Evolutionary conservation across 2,797 vertebrate species (phyloP).

Genomic region (Argyrosomus regius): DNA sequence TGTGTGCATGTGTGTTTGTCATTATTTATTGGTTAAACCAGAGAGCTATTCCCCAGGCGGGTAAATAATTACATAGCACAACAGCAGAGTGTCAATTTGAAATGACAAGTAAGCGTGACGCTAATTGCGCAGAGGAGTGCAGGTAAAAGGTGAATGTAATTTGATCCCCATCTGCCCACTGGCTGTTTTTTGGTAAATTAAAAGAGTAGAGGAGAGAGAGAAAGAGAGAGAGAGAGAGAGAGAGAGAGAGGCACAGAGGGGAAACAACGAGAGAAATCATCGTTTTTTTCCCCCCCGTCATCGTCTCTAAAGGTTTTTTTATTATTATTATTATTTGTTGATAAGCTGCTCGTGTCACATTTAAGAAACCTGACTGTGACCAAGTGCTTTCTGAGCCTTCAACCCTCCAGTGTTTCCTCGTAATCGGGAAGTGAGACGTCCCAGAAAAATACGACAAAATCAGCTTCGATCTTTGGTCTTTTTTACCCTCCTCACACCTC

Average conservation of each 20-base stretch:
- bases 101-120: slow-evolving; percentile 70
- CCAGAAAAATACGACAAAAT: neutral
- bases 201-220: slow-evolving; percentile 32
- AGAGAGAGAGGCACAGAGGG: neutral
- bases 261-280: neutral
- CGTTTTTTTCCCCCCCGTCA: neutral
- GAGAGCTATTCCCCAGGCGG: slow-evolving; percentile 58
- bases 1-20: slow-evolving; percentile 25
- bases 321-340: neutral
- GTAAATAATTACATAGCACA: slow-evolving; percentile 75
- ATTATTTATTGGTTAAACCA: slow-evolving; percentile 63
- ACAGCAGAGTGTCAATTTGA: slow-evolving; percentile 69
- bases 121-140: slow-evolving; percentile 73
- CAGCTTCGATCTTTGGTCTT: neutral
- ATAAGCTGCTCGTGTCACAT: slow-evolving; percentile 1
- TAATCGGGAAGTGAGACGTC: neutral
- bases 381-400: neutral
- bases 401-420: neutral
- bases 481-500: neutral
- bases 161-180: slow-evolving; percentile 68
- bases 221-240: slow-evolving; percentile 1
- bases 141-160: slow-evolving; percentile 73
- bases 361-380: slow-evolving; percentile 7
- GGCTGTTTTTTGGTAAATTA: slow-evolving; percentile 64
- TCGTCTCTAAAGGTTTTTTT: neutral